phyloP scores from a whole-genome alignment of 2,888 invertebrate species.

The Julus scandinavius region DNA sequence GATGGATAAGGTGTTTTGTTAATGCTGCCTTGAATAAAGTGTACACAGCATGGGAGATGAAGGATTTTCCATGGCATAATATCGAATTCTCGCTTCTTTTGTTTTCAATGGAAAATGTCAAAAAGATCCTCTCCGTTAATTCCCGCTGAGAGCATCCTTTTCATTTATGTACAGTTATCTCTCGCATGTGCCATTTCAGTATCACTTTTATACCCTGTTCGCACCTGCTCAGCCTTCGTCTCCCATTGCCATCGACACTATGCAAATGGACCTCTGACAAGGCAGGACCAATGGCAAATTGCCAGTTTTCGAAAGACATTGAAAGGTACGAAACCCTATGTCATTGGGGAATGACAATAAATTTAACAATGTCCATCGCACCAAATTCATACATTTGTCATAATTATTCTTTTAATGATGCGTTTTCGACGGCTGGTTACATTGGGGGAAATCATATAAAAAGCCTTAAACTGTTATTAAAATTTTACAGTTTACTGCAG shows the following conservation, averaged over 20 bases:
- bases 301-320: not conserved
- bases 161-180: conserved; percentile 46
- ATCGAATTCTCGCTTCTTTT: conserved; percentile 6
- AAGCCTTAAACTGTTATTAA: conserved; percentile 24
- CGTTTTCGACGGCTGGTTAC: conserved; percentile 30
- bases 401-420: conserved; percentile 9
- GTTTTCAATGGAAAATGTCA: conserved; percentile 12
- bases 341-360: not conserved
- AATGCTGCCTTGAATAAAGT: conserved; percentile 28
- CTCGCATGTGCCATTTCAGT: conserved; percentile 24
- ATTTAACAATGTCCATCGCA: not conserved
- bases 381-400: not conserved
- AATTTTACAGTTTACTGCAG: not conserved
- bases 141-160: conserved; percentile 42
- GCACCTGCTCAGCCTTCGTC: conserved; percentile 41
- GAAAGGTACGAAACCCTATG: not conserved
- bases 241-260: conserved; percentile 21
- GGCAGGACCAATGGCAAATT: not conserved
- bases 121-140: conserved; percentile 40
- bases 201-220: not conserved
- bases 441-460: conserved; percentile 26
- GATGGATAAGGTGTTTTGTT: conserved; percentile 44
- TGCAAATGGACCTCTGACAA: conserved; percentile 9
- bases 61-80: conserved; percentile 20
- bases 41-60: conserved; percentile 43